Percentiles rank a stretch among this genome's conserved stretches.
These are phyloP conservation scores for Drosophila seguyi DNA, from an alignment of 1,140 invertebrate genomes.

Conservation along the genomic window DNA sequence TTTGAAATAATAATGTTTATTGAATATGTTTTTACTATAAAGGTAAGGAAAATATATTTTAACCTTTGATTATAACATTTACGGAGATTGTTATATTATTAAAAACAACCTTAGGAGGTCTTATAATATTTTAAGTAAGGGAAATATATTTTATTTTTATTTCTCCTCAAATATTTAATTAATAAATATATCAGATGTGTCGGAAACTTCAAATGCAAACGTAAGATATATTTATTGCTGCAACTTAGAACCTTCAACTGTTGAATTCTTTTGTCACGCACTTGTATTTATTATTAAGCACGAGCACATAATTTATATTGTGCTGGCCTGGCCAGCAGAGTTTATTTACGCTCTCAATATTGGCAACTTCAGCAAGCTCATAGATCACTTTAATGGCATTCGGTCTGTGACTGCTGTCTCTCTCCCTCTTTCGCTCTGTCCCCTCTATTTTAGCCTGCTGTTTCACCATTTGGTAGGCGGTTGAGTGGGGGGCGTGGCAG, in stretches of 20 bases:
- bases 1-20: too few relatives aligned
- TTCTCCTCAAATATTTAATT: background rate
- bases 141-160: background rate
- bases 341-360: conserved; percentile 49
- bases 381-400: conserved; percentile 54
- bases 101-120: too few relatives aligned
- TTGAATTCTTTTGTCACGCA: conserved; percentile 14
- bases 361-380: conserved; percentile 41
- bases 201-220: conserved; percentile 1
- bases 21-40: background rate
- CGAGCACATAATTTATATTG: conserved; percentile 37
- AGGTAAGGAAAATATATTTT: background rate
- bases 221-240: background rate
- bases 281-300: conserved; percentile 13
- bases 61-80: too few relatives aligned
- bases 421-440: background rate
- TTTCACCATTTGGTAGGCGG: conserved; percentile 28
- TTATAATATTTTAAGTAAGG: background rate
- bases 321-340: conserved; percentile 4
- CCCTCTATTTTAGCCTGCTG: conserved; percentile 16
- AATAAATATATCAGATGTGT: background rate
- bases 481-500: conserved; percentile 38
- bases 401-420: conserved; percentile 15
- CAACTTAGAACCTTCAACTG: background rate
- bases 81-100: too few relatives aligned